Conservation (phyloP, 2,888 invertebrate species). For the Pandemis heparana region DNA sequence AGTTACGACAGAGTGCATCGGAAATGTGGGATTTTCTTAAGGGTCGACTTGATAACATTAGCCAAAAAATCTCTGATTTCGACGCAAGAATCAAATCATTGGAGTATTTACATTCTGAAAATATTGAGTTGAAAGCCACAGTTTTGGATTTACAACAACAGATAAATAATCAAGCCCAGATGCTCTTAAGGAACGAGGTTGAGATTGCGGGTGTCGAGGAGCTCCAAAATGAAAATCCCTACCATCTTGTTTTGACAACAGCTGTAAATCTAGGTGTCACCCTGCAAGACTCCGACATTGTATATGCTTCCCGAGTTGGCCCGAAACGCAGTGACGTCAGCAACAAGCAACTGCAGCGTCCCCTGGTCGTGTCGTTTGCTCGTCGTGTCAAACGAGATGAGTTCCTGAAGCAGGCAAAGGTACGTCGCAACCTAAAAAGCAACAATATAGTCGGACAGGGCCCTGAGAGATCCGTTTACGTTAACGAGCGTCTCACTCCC, state of each 20-base stretch:
- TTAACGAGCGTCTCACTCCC: neutral
- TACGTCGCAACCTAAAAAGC: neutral
- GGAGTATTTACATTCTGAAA: neutral
- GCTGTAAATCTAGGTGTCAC: conserved; percentile 11
- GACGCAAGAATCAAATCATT: neutral
- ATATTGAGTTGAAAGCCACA: neutral
- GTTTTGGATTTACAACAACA: neutral
- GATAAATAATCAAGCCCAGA: conserved; percentile 10
- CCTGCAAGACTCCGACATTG: conserved; percentile 8
- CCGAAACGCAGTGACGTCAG: neutral
- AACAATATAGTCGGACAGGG: neutral
- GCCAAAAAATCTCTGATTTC: neutral
- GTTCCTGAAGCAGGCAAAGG: conserved; percentile 6
- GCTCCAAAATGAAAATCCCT: conserved; percentile 7
- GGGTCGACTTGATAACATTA: neutral
- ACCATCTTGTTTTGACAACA: conserved; percentile 1
- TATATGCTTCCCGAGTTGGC: conserved; percentile 4
- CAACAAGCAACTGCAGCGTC: conserved; percentile 1
- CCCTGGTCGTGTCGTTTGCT: conserved; percentile 12
- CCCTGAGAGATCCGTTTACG: neutral
- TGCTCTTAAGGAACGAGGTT: conserved; percentile 13
- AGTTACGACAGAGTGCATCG: neutral
- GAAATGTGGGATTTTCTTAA: neutral
- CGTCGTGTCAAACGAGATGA: conserved; percentile 8
- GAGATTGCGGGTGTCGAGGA: conserved; percentile 22